Evolutionary conservation across 2,113 vertebrate genomes (phyloP).

Genomic region (Elachura formosa): DNA sequence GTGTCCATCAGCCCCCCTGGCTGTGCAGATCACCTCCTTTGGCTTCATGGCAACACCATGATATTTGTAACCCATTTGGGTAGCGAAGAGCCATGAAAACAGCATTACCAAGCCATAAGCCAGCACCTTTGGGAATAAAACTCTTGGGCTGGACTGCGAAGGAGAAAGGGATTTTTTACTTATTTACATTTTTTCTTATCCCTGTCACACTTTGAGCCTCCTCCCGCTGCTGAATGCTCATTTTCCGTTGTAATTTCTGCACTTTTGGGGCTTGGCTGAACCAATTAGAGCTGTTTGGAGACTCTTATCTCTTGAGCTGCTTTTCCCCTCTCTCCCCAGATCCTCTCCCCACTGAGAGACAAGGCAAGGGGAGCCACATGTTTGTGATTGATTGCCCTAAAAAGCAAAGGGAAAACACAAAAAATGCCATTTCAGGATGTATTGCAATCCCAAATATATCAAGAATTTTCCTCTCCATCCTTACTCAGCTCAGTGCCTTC

Average conservation of each 20-base stretch:
- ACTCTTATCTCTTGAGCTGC: background rate
- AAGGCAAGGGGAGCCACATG: background rate
- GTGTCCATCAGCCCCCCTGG: rapidly evolving
- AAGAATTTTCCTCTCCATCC: background rate
- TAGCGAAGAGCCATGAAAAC: background rate
- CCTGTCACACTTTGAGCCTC: background rate
- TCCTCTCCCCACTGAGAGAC: background rate
- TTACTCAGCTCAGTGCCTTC: background rate
- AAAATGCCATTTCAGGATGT: background rate
- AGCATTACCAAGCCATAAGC: background rate
- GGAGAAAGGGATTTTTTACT: background rate
- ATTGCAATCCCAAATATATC: background rate
- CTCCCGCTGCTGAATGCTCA: background rate
- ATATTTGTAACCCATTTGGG: background rate
- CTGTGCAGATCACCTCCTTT: rapidly evolving
- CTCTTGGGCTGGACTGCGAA: background rate
- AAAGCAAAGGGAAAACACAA: background rate
- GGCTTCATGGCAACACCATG: rapidly evolving
- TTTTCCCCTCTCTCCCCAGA: background rate
- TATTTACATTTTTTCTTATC: background rate
- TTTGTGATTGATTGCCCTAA: background rate
- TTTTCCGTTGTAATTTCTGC: background rate
- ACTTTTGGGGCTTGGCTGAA: background rate
- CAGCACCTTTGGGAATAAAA: background rate
- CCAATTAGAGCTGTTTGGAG: background rate